Conservation (phyloP, 2,113 vertebrate genomes). For the Probosciger aterrimus region DNA sequence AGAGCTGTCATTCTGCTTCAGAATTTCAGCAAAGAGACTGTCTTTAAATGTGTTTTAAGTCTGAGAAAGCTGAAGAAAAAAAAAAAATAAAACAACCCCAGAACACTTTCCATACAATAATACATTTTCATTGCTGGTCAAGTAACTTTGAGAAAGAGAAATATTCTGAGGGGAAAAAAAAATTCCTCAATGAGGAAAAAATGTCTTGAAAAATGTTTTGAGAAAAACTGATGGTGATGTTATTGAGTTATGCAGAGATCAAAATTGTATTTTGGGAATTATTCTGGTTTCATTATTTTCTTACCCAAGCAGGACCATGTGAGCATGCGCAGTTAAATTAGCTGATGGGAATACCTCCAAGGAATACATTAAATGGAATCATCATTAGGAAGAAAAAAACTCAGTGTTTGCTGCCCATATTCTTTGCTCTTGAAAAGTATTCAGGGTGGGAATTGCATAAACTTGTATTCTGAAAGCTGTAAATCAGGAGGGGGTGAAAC, state of each 20-base stretch:
- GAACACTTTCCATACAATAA: not conserved
- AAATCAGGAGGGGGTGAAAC: not conserved
- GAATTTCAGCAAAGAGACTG: not conserved
- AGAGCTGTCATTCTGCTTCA: not conserved
- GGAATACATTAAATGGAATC: not conserved
- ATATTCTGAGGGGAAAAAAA: not conserved
- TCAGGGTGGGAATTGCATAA: not conserved
- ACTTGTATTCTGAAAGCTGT: not conserved
- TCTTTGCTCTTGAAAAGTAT: not conserved
- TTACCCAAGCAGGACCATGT: not conserved
- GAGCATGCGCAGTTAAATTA: not conserved
- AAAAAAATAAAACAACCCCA: rapidly evolving
- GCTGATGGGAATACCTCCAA: not conserved
- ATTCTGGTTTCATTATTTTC: not conserved
- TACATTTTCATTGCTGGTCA: not conserved
- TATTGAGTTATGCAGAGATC: not conserved
- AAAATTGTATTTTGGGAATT: not conserved
- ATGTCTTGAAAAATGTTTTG: not conserved
- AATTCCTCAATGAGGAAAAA: not conserved
- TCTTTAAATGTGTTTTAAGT: not conserved
- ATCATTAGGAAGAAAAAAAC: not conserved
- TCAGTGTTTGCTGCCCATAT: not conserved
- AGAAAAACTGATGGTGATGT: not conserved
- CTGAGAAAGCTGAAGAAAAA: not conserved
- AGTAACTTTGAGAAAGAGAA: not conserved